Base-by-base conservation (phyloP, 2,113 vertebrate genomes). In the Pelodiscus sinensis region DNA sequence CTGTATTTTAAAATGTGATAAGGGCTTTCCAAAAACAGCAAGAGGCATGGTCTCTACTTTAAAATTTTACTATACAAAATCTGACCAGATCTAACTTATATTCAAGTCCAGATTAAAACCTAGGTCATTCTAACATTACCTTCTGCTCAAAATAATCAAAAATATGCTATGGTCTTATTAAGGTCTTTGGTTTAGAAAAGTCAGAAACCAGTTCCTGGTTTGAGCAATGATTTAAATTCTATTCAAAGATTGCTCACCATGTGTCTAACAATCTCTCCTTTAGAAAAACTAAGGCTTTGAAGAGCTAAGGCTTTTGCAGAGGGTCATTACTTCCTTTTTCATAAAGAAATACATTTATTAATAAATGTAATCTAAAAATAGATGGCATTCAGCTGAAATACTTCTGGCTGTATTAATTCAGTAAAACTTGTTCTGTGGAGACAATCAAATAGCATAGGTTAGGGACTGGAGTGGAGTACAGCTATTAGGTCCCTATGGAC, bases 301-400 rank as follows among this genome's bases (percentile, higher is more conserved):
- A 50, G 44, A 60, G 24, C 80, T 29, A 25, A 27, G 35, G 16
- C 80, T 58, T 82, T 82, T 82, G 14, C 2, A 85, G 82, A 81
- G 77, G 73, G 8, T 4, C 14, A 55, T 3, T 51, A 8, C 27
- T 82, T 8, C 60, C 19, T 80, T 81, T 54, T 52, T 77, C 35
- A 78, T 1, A 9, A 80, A 19, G 15, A 84, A 89, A 84, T 0
- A 0, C 21, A n/a, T 8, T 51, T 11, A 55, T 4, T 21, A 79
- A 50, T 25, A 50, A 44, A 75, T 50, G 22, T n/a, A 68, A 71
- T 71, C 35, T 44, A 77, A 68, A 14, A 31, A 50, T 8, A 77
- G 29, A 6, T 85, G 25, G 2, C 1, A 57, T 11, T 79, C 56
- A 29, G 62, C 51, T 84, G 58, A 56, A 80, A 27, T 29, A 27